Base-by-base conservation (phyloP, 2,888 invertebrate species). In the Habroteleia sp. region DNA sequence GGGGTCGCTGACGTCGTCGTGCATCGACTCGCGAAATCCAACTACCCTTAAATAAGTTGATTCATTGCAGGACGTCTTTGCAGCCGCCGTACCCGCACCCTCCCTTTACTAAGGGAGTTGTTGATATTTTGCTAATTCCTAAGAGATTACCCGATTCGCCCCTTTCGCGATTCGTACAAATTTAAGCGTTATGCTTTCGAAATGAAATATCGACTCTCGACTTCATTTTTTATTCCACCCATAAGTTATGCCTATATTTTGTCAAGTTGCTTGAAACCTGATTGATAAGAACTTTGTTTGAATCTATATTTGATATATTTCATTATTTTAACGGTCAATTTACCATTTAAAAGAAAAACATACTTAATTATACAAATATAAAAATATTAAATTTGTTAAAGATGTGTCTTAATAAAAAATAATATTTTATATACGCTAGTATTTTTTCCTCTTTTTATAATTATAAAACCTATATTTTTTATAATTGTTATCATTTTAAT, bases 1-100 rank as follows among this genome's bases (percentile, higher is more conserved):
- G 79, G 80, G 82, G 76, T 73, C 69, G 66, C 65, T 54, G 82
- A 77, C 80, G 84, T 81, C 82, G 84, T 84, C 84, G 87, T 86
- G 87, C 87, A 87, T 87, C 87, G 87, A 86, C 85, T 87, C 87
- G 86, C 86, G 84, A 86, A 87, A 87, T 87, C 85, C 87, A 87
- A 87, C 87, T 87, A 87, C 87, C 87, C 87, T 87, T 87, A 87
- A 86, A 87, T 87, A 87, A 87, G 85, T 87, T 87, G 87, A 86
- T 87, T 87, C 87, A 87, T 87, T 85, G 87, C 87, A 71, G 75
- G 77, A 80, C 80, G 78, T 77, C 79, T 81, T 77, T 77, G 78
- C 78, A 80, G 76, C 71, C 66, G 78, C 78, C 74, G 71, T 75
- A 77, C 76, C 79, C 78, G 46, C 62, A 63, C 75, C 46, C 63